phyloP scores from a whole-genome alignment of 1,140 invertebrate genomes.

The Agrypnia vestita region DNA sequence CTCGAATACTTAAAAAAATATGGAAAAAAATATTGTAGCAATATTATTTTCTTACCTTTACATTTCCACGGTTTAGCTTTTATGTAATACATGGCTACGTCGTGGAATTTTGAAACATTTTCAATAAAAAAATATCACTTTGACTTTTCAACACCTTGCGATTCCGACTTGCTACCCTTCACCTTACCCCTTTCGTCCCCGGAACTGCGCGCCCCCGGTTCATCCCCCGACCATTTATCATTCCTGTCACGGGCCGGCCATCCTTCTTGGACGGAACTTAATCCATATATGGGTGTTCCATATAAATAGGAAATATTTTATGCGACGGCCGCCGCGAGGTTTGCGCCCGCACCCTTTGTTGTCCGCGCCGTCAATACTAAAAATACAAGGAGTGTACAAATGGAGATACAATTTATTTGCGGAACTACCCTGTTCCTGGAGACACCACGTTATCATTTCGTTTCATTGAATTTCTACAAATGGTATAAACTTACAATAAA shows the following conservation, averaged over 20 bases:
- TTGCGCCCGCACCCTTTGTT: conserved; percentile 50
- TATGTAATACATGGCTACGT: no score
- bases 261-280: conserved; percentile 61
- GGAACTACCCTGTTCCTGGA: no score
- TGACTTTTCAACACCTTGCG: conserved; percentile 35
- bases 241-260: conserved; percentile 58
- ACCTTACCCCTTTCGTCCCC: background rate
- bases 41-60: no score
- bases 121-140: background rate
- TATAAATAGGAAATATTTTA: conserved; percentile 59
- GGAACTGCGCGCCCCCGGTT: background rate
- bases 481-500: no score
- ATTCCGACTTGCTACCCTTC: background rate
- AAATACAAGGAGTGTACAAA: no score
- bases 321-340: conserved; percentile 38
- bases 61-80: no score
- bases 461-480: no score
- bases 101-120: background rate
- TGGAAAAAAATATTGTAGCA: no score
- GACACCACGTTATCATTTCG: no score
- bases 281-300: conserved; percentile 60
- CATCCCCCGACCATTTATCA: conserved; percentile 57
- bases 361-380: background rate
- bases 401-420: no score
- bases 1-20: no score